Conservation (phyloP, 1,140 invertebrate genomes). For the Zaprionus inermis region DNA sequence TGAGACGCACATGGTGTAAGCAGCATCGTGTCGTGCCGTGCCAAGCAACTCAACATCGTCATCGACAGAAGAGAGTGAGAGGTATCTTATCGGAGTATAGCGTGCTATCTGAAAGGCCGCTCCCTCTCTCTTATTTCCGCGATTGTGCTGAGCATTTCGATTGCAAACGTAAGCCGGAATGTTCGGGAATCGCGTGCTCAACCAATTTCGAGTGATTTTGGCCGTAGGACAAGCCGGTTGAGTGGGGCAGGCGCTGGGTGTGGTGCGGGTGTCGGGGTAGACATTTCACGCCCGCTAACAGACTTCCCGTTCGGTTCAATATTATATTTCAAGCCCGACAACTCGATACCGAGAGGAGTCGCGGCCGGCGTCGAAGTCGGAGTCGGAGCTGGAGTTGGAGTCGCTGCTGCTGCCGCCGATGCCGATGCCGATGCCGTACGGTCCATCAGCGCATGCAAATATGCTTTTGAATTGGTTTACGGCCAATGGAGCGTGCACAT, state of each 20-base stretch:
- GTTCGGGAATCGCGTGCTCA: constrained; percentile 40
- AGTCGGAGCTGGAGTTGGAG: not conserved
- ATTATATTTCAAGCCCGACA: constrained; percentile 69
- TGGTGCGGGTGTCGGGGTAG: not conserved
- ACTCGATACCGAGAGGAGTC: constrained; percentile 44
- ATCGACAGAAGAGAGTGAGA: not conserved
- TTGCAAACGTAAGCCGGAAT: constrained; percentile 53
- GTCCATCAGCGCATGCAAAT: constrained; percentile 77
- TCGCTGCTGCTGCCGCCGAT: not conserved
- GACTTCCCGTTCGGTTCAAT: constrained; percentile 55
- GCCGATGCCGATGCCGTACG: constrained; percentile 32
- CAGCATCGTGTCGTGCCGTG: not conserved
- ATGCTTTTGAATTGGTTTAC: constrained; percentile 82
- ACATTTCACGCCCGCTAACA: constrained; percentile 53
- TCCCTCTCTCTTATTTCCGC: constrained; percentile 18
- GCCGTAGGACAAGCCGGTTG: constrained; percentile 12
- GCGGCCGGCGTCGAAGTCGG: not conserved
- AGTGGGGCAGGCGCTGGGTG: not conserved
- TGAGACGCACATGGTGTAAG: constrained; percentile 76
- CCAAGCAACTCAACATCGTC: not conserved
- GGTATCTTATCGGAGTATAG: constrained; percentile 51
- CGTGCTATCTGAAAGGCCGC: constrained; percentile 23
- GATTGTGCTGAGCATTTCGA: constrained; percentile 47
- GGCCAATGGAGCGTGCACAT: constrained; percentile 71
- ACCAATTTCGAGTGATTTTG: constrained; percentile 64